Percentiles rank a stretch among this genome's conserved stretches.
These are phyloP conservation scores for Mionectes olivaceus DNA, from an alignment of 2,797 vertebrate species.

Conservation along the genomic window DNA sequence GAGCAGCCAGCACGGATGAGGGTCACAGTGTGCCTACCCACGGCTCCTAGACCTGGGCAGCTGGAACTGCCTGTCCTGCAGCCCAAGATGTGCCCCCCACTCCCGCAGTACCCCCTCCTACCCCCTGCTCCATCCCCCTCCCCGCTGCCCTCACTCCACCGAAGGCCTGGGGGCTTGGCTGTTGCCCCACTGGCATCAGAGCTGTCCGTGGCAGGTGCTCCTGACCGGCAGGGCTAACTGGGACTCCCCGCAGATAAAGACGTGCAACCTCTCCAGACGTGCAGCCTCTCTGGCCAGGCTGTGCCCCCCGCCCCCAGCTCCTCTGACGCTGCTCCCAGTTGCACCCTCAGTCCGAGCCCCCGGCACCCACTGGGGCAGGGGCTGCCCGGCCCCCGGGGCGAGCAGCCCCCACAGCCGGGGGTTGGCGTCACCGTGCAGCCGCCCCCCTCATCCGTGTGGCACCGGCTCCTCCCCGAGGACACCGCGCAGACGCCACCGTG, in stretches of 20 bases:
- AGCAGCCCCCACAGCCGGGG: background rate
- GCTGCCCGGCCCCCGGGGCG: background rate
- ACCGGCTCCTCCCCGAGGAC: slow-evolving; percentile 14
- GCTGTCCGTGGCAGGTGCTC: accelerated
- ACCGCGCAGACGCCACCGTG: background rate
- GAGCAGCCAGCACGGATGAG: accelerated
- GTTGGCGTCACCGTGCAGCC: background rate
- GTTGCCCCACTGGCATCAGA: no score
- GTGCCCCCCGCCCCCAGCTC: no score
- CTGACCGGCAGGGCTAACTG: background rate
- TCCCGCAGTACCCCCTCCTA: background rate
- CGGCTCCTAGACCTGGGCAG: accelerated
- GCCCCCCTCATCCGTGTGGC: background rate
- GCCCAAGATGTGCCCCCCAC: background rate
- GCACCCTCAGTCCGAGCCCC: no score
- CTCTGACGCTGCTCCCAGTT: background rate
- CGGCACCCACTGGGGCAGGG: background rate
- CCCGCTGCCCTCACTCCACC: background rate
- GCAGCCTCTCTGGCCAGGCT: background rate
- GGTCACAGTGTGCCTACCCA: accelerated
- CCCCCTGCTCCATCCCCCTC: background rate
- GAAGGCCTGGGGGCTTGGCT: background rate
- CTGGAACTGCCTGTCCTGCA: background rate
- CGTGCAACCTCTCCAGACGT: background rate
- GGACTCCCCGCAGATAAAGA: no score